These are phyloP conservation scores for Acinonyx jubatus DNA, from an alignment of 2,113 vertebrate species.

Conservation along the genomic window DNA sequence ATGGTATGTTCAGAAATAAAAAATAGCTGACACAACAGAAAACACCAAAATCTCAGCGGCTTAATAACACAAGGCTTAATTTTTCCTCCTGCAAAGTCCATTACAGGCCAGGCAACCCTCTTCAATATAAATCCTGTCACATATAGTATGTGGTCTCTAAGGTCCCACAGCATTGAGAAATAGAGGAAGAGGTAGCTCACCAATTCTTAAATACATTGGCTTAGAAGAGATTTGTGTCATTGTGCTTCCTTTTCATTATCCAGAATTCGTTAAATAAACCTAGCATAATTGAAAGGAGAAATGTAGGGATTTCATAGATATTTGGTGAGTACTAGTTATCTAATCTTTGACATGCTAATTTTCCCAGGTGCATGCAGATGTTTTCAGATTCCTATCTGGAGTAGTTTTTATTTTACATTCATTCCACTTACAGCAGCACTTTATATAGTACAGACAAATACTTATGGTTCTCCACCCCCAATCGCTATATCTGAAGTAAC, in stretches of 20 bases:
- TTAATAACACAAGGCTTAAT: background rate
- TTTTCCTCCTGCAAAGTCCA: background rate
- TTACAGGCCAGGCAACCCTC: background rate
- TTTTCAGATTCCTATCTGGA: background rate
- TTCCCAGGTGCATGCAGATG: background rate
- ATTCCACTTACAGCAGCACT: background rate
- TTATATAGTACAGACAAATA: background rate
- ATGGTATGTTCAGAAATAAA: background rate
- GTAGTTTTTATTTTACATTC: background rate
- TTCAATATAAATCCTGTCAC: background rate
- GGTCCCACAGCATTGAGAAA: background rate
- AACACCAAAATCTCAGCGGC: background rate
- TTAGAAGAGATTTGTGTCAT: background rate
- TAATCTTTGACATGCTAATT: background rate
- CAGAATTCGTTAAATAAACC: background rate
- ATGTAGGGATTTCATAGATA: background rate
- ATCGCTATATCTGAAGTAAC: background rate
- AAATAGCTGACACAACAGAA: background rate
- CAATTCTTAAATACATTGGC: background rate
- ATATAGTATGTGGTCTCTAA: too few species aligned
- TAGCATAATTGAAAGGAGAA: background rate
- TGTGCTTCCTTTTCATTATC: background rate
- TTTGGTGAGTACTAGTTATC: background rate
- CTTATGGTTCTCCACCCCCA: background rate
- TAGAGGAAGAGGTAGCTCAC: background rate